Percentiles rank a stretch among this genome's conserved stretches.
Evolutionary conservation across 2,113 vertebrate genomes (phyloP).

Genomic region (Istiophorus platypterus): DNA sequence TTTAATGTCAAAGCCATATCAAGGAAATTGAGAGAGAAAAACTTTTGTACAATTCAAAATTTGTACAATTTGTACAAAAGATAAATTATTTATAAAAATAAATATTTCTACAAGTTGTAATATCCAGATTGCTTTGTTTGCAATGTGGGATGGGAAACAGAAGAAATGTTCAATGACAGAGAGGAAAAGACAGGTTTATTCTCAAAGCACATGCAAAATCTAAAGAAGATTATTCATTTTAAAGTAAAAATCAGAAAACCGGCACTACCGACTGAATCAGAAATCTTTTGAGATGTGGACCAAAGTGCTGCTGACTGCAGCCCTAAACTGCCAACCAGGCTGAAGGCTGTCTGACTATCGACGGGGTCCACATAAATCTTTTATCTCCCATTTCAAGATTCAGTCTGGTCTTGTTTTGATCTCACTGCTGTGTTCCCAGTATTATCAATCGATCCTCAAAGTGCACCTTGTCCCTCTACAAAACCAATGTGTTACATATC

Average conservation of each 20-base stretch:
- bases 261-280: constrained; percentile 25
- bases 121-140: background rate
- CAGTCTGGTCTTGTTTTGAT: constrained; percentile 59
- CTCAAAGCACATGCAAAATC: background rate
- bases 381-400: constrained; percentile 62
- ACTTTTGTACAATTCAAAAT: constrained; percentile 7
- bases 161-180: background rate
- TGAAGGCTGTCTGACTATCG: constrained; percentile 54
- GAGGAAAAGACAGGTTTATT: background rate
- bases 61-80: constrained; percentile 4
- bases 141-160: background rate
- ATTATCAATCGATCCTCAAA: constrained; percentile 48
- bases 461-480: background rate
- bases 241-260: constrained; percentile 8
- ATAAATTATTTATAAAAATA: background rate
- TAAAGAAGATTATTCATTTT: constrained; percentile 41
- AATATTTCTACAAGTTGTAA: background rate
- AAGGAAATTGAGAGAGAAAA: background rate
- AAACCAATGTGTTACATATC: constrained; percentile 11
- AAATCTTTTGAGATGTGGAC: constrained; percentile 43
- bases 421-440: constrained; percentile 23
- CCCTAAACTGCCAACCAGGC: constrained; percentile 40
- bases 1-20: background rate
- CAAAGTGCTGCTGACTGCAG: constrained; percentile 47
- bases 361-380: constrained; percentile 65